phyloP scores from a whole-genome alignment of 2,888 invertebrate genomes.

The Ophonus ardosiacus region DNA sequence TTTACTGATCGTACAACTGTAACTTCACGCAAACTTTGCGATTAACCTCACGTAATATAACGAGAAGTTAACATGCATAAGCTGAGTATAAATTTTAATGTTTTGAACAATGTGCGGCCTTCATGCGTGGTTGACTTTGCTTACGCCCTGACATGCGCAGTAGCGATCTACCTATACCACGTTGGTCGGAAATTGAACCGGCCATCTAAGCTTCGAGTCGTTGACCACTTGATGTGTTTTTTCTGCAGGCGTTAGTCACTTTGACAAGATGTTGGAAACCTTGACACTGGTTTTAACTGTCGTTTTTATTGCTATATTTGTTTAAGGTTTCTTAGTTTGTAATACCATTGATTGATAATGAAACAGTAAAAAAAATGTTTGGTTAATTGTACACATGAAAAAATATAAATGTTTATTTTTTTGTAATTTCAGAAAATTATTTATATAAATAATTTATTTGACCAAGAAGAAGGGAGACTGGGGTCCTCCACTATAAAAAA shows the following conservation, averaged over 20 bases:
- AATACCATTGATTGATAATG: neutral
- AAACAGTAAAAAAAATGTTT: neutral
- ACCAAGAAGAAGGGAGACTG: no score
- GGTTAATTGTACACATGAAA: neutral
- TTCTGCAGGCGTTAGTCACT: slow-evolving; percentile 43
- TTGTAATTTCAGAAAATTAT: neutral
- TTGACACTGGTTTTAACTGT: slow-evolving; percentile 51
- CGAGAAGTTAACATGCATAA: slow-evolving; percentile 46
- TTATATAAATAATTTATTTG: no score
- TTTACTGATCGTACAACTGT: slow-evolving; percentile 30
- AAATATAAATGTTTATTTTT: neutral
- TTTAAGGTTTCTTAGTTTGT: neutral
- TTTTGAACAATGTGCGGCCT: slow-evolving; percentile 58
- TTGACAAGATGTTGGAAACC: slow-evolving; percentile 62
- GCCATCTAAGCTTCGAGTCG: slow-evolving; percentile 40
- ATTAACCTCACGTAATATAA: slow-evolving; percentile 48
- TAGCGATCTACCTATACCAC: slow-evolving; percentile 33
- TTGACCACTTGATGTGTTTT: slow-evolving; percentile 62
- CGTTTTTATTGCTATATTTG: slow-evolving; percentile 35
- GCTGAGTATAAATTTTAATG: slow-evolving; percentile 45
- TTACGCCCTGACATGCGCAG: slow-evolving; percentile 13
- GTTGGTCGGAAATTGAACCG: slow-evolving; percentile 54
- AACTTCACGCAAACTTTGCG: slow-evolving; percentile 42
- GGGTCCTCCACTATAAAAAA: no score
- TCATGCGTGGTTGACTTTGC: slow-evolving; percentile 59